These are phyloP conservation scores for Cydia pomonella DNA, from an alignment of 1,140 invertebrate genomes.

Conservation along the genomic window DNA sequence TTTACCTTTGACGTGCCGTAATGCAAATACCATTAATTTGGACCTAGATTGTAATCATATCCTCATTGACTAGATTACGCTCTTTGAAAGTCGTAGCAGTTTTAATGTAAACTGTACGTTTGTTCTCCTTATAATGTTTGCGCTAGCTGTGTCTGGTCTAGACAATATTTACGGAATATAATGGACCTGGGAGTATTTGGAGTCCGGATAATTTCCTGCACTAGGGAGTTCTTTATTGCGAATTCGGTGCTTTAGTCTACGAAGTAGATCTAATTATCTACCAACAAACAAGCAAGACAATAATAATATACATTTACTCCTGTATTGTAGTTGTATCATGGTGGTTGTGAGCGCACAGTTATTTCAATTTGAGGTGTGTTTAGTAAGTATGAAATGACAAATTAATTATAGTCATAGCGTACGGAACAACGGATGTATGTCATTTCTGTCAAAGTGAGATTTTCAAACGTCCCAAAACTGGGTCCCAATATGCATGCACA, in stretches of 20 bases:
- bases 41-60: not conserved
- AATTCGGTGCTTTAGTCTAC: not conserved
- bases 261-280: not conserved
- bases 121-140: slow-evolving; percentile 12
- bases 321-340: not conserved
- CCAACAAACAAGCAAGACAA: not conserved
- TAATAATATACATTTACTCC: not conserved
- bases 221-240: slow-evolving; percentile 2
- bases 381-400: not conserved
- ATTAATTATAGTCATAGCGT: too few relatives aligned
- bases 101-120: slow-evolving; percentile 15
- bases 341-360: not conserved
- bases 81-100: not conserved
- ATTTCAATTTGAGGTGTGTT: not conserved
- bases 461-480: too few relatives aligned
- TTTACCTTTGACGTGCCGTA: too few relatives aligned
- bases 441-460: too few relatives aligned
- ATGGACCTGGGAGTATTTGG: slow-evolving; percentile 9
- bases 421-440: too few relatives aligned
- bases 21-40: too few relatives aligned
- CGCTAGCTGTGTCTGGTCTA: slow-evolving; percentile 6
- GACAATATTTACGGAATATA: slow-evolving; percentile 14
- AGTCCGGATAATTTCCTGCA: not conserved
- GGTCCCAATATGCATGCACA: too few relatives aligned
- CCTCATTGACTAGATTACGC: slow-evolving; percentile 4